These are phyloP conservation scores for Thecocarcelia acutangulata DNA, from an alignment of 2,888 invertebrate genomes.

Conservation along the genomic window DNA sequence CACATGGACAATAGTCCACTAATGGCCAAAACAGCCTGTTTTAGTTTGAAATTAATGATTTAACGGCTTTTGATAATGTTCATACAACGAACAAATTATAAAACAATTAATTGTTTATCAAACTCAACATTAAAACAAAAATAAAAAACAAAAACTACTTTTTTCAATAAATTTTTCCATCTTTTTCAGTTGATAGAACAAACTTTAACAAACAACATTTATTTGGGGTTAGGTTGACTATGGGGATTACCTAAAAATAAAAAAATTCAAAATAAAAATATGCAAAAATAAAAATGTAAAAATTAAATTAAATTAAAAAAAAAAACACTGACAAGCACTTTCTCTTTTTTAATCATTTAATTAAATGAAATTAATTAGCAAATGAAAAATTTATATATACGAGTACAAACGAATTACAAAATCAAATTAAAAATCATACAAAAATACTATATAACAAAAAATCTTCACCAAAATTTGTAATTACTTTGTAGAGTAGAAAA, in stretches of 20 bases:
- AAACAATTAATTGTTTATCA: slow-evolving; percentile 31
- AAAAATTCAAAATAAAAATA: slow-evolving; percentile 71
- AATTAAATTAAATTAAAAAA: slow-evolving; percentile 24
- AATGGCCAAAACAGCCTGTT: neutral
- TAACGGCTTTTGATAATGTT: slow-evolving; percentile 32
- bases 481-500: too few species aligned
- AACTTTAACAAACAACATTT: slow-evolving; percentile 73
- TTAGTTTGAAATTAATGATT: slow-evolving; percentile 22
- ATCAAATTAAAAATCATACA: neutral
- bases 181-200: slow-evolving; percentile 7
- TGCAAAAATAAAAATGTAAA: slow-evolving; percentile 46
- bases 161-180: slow-evolving; percentile 20
- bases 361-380: slow-evolving; percentile 2
- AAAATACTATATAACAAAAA: too few species aligned
- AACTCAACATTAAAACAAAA: slow-evolving; percentile 66
- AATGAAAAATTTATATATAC: neutral
- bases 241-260: slow-evolving; percentile 80
- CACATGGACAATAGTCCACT: slow-evolving; percentile 41
- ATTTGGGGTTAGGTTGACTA: slow-evolving; percentile 81
- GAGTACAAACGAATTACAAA: neutral
- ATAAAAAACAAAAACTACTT: slow-evolving; percentile 68
- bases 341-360: slow-evolving; percentile 24
- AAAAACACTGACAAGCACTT: slow-evolving; percentile 57
- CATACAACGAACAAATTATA: slow-evolving; percentile 32
- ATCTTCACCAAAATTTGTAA: too few species aligned